Conservation (phyloP, 2,888 invertebrate species). For the Eucera pruinosa region DNA sequence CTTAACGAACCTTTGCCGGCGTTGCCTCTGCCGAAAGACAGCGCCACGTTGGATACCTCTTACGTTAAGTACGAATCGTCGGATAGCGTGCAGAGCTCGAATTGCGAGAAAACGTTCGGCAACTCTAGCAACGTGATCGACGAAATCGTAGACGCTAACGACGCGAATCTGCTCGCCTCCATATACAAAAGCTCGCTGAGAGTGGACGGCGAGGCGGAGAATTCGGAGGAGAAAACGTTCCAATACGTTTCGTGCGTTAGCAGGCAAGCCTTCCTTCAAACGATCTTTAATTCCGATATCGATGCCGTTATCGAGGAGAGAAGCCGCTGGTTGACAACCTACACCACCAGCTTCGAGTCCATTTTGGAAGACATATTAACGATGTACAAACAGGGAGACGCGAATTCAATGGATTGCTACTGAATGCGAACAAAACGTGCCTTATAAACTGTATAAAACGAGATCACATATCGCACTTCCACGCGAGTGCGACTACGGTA, state of each 20-base stretch:
- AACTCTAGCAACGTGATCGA: constrained; percentile 87
- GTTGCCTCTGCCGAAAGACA: constrained; percentile 71
- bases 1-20: constrained; percentile 74
- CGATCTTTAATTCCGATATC: constrained; percentile 87
- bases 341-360: constrained; percentile 89
- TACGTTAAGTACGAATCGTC: constrained; percentile 69
- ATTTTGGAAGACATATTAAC: constrained; percentile 91
- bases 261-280: constrained; percentile 87
- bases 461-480: not conserved
- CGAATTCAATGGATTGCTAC: constrained; percentile 90
- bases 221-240: constrained; percentile 78
- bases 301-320: constrained; percentile 87
- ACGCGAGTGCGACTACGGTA: constrained; percentile 4
- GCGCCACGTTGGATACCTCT: constrained; percentile 74
- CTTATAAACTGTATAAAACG: constrained; percentile 1
- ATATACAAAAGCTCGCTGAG: constrained; percentile 87
- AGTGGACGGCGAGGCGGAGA: constrained; percentile 77
- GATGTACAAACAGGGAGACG: constrained; percentile 86
- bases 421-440: constrained; percentile 77
- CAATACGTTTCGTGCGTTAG: constrained; percentile 81
- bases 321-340: constrained; percentile 88
- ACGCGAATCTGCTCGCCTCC: constrained; percentile 87
- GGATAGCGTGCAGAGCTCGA: constrained; percentile 59
- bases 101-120: constrained; percentile 69
- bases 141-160: constrained; percentile 87